These are phyloP conservation scores for Ophiothrix spiculata DNA, from an alignment of 35 echinoderm and acorn worm genomes.

Conservation along the genomic window DNA sequence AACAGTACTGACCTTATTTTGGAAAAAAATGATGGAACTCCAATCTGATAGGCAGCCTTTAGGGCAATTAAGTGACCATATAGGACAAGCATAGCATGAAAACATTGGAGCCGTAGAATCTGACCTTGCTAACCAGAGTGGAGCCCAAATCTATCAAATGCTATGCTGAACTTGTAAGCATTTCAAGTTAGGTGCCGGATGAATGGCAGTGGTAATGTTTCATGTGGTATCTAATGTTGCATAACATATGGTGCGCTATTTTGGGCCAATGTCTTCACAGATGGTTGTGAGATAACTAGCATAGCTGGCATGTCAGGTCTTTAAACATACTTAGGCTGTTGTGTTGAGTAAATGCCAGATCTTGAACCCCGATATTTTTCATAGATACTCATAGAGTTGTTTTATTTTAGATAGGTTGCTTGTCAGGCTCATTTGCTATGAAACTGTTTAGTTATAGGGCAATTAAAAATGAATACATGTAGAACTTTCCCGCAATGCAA, in stretches of 20 bases:
- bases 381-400: neutral
- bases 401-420: neutral
- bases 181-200: neutral
- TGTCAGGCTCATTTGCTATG: too few species aligned
- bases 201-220: neutral
- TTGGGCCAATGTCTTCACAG: neutral
- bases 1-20: too few species aligned
- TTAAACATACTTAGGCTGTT: neutral
- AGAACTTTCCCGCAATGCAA: neutral
- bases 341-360: neutral
- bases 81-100: neutral
- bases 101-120: neutral
- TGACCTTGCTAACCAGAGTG: neutral
- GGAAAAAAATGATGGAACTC: too few species aligned
- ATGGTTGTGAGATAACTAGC: conserved; percentile 1
- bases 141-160: neutral
- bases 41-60: too few species aligned
- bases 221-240: neutral
- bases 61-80: neutral
- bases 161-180: too few species aligned
- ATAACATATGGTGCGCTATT: neutral
- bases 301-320: too few species aligned
- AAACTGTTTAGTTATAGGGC: too few species aligned
- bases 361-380: neutral
- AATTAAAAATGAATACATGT: too few species aligned